Percentiles rank a stretch among this genome's conserved stretches.
These are phyloP conservation scores for Yponomeuta malinellus DNA, from an alignment of 2,888 invertebrate species.

Conservation along the genomic window DNA sequence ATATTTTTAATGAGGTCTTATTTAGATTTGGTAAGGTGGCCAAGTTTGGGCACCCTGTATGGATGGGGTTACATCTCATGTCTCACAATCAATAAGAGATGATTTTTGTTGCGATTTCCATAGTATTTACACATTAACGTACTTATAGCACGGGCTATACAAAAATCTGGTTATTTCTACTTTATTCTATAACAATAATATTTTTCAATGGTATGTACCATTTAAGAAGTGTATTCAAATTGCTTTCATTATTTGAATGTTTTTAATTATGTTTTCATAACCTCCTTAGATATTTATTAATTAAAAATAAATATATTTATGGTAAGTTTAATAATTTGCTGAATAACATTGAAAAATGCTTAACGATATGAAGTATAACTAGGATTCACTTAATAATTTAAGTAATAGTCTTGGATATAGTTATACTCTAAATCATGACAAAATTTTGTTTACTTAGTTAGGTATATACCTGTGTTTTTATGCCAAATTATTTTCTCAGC, in stretches of 20 bases:
- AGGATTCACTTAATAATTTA: background rate
- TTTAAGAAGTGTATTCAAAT: background rate
- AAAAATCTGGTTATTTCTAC: background rate
- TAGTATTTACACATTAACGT: background rate
- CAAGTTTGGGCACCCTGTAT: too few species aligned
- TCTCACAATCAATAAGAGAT: background rate
- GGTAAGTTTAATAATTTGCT: background rate
- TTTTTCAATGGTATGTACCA: background rate
- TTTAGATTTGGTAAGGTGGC: too few species aligned
- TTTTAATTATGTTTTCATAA: background rate
- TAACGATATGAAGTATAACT: background rate
- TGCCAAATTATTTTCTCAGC: background rate
- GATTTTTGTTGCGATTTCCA: background rate
- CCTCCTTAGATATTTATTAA: background rate
- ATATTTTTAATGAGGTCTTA: too few species aligned
- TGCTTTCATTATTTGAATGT: background rate
- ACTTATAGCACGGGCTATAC: constrained; percentile 2
- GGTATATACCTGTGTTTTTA: background rate
- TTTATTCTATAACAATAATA: background rate
- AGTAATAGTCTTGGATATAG: background rate
- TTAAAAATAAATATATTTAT: background rate
- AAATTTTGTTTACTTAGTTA: background rate
- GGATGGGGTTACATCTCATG: too few species aligned
- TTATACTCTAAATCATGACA: background rate
- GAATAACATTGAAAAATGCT: background rate